Percentiles rank a stretch among this genome's conserved stretches.
These are phyloP conservation scores for Heliocidaris tuberculata DNA, from an alignment of 35 echinoderm and acorn worm genomes.

Conservation along the genomic window DNA sequence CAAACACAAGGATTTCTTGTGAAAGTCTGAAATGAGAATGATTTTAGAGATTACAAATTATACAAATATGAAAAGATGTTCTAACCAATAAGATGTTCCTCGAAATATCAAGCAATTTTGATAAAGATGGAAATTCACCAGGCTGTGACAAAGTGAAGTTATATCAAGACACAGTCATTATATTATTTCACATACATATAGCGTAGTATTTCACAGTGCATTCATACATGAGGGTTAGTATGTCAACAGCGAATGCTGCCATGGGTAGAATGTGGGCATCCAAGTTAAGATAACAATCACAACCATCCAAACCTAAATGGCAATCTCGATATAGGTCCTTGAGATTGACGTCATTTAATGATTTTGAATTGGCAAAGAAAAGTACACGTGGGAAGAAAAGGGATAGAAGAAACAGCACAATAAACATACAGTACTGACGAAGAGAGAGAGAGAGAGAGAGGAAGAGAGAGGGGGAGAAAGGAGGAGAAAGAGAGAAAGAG, in stretches of 20 bases:
- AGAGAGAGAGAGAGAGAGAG: background rate
- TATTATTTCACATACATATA: too few relatives aligned
- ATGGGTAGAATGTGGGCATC: background rate
- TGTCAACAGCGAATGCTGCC: background rate
- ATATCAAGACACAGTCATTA: too few relatives aligned
- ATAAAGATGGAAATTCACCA: too few relatives aligned
- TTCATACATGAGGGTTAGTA: background rate
- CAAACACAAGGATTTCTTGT: too few relatives aligned
- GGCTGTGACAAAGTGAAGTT: too few relatives aligned
- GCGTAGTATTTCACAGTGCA: too few relatives aligned
- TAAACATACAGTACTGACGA: background rate
- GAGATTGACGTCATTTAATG: background rate
- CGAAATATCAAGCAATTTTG: too few relatives aligned
- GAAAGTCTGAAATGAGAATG: too few relatives aligned
- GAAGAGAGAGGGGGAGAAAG: background rate
- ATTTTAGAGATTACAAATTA: too few relatives aligned
- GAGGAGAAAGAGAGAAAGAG: background rate
- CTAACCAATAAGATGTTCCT: too few relatives aligned
- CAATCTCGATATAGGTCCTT: background rate
- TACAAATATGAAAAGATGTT: too few relatives aligned
- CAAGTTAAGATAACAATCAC: constrained; percentile 12
- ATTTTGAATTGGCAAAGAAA: constrained; percentile 3
- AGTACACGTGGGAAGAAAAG: background rate
- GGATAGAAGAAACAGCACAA: background rate
- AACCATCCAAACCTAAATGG: background rate